Percentiles rank a stretch among this genome's conserved stretches.
These are phyloP conservation scores for Candidula unifasciata DNA, from an alignment of 2,888 invertebrate genomes.

Conservation along the genomic window DNA sequence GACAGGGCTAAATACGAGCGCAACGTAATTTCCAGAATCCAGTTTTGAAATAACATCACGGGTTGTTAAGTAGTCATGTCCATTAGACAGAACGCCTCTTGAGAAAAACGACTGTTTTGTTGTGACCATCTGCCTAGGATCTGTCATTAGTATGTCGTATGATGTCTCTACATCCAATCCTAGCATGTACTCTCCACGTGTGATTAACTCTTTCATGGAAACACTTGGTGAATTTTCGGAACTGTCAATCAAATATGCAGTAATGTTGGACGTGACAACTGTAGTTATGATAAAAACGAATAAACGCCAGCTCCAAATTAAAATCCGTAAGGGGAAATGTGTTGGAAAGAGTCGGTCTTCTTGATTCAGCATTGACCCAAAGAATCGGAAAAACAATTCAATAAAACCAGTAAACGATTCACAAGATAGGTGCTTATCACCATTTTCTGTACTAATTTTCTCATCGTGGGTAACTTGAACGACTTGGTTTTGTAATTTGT, in stretches of 20 bases:
- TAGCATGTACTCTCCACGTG: neutral
- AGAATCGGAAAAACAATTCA: neutral
- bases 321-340: neutral
- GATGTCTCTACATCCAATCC: neutral
- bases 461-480: neutral
- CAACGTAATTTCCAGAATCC: neutral
- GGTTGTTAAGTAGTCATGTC: neutral
- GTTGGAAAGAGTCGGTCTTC: neutral
- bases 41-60: neutral
- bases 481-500: neutral
- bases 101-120: neutral
- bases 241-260: neutral
- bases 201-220: neutral
- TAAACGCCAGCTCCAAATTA: neutral
- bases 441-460: neutral
- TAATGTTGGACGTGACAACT: neutral
- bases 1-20: neutral
- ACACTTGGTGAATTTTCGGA: neutral
- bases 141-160: neutral
- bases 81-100: neutral
- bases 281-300: neutral
- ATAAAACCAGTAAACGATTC: neutral
- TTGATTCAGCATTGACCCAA: neutral
- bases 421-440: neutral
- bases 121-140: neutral